Evolutionary conservation across 2,797 vertebrate genomes (phyloP), one percentile per base, ranked within the genome.

Genomic region (Phalloptychus januarius): DNA sequence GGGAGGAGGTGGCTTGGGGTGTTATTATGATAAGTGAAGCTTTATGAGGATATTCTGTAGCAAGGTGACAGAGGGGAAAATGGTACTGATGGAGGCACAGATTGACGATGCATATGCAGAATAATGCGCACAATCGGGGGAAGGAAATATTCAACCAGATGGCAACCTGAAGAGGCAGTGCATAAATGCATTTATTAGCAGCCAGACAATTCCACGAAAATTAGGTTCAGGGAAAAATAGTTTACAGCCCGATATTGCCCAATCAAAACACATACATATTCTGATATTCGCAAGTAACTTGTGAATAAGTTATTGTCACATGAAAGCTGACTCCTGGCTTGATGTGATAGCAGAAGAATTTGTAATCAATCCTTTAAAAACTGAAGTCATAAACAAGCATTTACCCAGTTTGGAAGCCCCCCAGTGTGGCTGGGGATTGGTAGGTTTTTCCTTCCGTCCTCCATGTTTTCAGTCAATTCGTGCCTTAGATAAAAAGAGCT

Each of bases 401-500:
- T 89, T 91, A 85, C 75, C 72, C 87, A 70, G 78, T 81, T 77
- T 84, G 72, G 75, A 89, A 89, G 83, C 81, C 87, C 86, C 86
- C 71, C 52, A 67, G 88, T 93, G 92, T 93, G 87, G 88, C 86
- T 78, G 82, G 88, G 88, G 89, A 89, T 92, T 88, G 88, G 81
- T 83, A 86, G 83, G 86, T 92, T 94, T 91, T 91, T 36, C 85
- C 92, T 91, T 91, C 86, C 81, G 87, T 93, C 91, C 90, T 93
- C 87, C 79, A 71, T 91, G 91, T 90, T 93, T 93, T 93, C 87
- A 94, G 94, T 95, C 93, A 95, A 96, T 95, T 56, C 87, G 88
- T 89, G 92, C 91, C 92, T 95, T 94, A 96, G 94, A 95, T 95
- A 96, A 95, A 96, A 96, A 94, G 93, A 96, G 96, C 96, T 96